phyloP scores from a whole-genome alignment of 2,797 vertebrate genomes.

The Novumbra hubbsi region DNA sequence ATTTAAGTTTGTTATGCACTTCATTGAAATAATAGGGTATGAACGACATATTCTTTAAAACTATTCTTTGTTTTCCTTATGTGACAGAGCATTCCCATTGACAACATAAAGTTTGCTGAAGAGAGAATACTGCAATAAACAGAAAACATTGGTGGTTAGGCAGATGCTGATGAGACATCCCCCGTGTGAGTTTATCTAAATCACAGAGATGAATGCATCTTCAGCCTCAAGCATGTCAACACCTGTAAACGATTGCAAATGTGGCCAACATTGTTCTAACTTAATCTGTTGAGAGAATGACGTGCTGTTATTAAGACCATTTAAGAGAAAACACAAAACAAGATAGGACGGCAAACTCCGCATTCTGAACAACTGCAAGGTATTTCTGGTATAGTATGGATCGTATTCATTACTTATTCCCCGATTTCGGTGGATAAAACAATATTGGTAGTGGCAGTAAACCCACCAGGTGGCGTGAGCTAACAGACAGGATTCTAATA shows the following conservation, averaged over 20 bases:
- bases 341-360: neutral
- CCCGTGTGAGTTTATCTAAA: slow-evolving; percentile 11
- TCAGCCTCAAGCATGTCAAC: slow-evolving; percentile 1
- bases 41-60: neutral
- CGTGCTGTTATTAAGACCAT: neutral
- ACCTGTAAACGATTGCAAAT: neutral
- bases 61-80: neutral
- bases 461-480: slow-evolving; percentile 53
- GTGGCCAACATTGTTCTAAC: neutral
- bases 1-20: neutral
- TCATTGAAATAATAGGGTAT: neutral
- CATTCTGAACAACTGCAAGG: neutral
- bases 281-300: neutral
- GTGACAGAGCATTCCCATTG: neutral
- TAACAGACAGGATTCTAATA: slow-evolving; percentile 5
- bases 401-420: neutral
- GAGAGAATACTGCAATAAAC: neutral
- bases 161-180: neutral
- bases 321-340: neutral
- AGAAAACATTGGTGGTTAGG: neutral
- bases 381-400: neutral
- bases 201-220: slow-evolving; percentile 11
- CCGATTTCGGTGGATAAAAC: neutral
- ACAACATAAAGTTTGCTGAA: neutral
- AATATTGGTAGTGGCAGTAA: neutral